A percentile compares a stretch with the other conserved stretches of the same genome.
phyloP scores from a whole-genome alignment of 2,888 invertebrate genomes.

The Cephalotes varians region DNA sequence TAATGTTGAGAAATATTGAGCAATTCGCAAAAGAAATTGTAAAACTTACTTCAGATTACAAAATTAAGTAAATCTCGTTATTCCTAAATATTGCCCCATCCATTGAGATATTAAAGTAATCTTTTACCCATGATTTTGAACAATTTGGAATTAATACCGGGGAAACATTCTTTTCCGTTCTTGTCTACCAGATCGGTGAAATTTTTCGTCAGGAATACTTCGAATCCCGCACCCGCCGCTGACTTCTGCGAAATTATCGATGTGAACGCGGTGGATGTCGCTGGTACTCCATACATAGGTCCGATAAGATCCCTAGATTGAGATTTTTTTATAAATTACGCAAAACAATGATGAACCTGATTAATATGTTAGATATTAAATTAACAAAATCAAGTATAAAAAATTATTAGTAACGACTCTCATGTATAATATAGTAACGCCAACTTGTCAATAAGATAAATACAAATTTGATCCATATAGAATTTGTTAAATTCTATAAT shows the following conservation, averaged over 20 bases:
- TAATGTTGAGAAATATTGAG: background rate
- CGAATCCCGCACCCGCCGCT: constrained; percentile 76
- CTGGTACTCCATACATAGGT: constrained; percentile 72
- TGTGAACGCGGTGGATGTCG: constrained; percentile 76
- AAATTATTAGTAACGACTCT: too few species aligned
- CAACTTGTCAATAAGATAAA: too few species aligned
- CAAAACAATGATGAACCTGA: background rate
- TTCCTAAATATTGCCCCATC: background rate
- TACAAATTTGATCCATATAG: too few species aligned
- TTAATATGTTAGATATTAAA: background rate
- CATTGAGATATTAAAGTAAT: constrained; percentile 38
- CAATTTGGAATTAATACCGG: constrained; percentile 68
- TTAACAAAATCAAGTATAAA: background rate
- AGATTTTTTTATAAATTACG: background rate
- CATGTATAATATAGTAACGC: too few species aligned
- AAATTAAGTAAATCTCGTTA: background rate
- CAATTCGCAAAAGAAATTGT: background rate
- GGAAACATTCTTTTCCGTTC: constrained; percentile 69
- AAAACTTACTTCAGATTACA: background rate
- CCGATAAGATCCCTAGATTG: constrained; percentile 74
- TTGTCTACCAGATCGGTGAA: constrained; percentile 68
- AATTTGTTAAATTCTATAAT: too few species aligned
- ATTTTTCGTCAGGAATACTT: constrained; percentile 58
- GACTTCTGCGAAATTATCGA: constrained; percentile 73
- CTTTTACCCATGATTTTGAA: constrained; percentile 74